These are phyloP conservation scores for Spodoptera littoralis DNA, from an alignment of 2,888 invertebrate genomes.

Conservation along the genomic window DNA sequence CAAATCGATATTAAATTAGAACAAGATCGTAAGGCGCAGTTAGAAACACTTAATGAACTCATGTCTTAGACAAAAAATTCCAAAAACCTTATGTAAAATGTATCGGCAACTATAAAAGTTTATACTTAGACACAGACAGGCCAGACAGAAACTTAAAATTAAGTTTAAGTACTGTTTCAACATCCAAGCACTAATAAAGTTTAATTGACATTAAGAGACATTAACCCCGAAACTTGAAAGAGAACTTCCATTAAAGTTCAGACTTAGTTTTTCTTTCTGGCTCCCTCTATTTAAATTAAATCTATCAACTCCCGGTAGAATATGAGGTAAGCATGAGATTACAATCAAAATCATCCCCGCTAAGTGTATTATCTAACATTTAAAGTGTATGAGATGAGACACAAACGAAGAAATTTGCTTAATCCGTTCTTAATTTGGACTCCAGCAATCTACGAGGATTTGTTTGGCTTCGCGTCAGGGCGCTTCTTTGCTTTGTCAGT, in stretches of 20 bases:
- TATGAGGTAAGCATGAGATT: constrained; percentile 41
- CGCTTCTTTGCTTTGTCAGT: constrained; percentile 77
- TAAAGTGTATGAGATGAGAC: constrained; percentile 59
- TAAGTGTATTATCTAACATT: constrained; percentile 59
- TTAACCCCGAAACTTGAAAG: no score
- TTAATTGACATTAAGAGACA: no score
- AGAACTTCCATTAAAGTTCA: neutral
- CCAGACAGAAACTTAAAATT: no score
- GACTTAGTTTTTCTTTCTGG: neutral
- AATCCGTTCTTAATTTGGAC: constrained; percentile 80
- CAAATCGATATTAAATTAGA: no score
- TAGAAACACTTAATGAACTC: no score
- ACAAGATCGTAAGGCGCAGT: no score
- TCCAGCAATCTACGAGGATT: constrained; percentile 77
- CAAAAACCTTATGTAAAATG: no score
- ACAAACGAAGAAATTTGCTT: constrained; percentile 76
- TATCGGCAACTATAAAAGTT: no score
- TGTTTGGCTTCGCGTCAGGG: constrained; percentile 71
- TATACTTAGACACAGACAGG: no score
- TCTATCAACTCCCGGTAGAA: constrained; percentile 14
- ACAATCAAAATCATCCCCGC: constrained; percentile 49
- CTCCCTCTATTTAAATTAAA: constrained; percentile 4
- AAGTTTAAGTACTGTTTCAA: no score
- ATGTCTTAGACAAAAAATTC: no score
- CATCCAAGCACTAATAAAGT: no score